Percentiles rank a stretch among this genome's conserved stretches.
Conservation (phyloP, 2,113 vertebrate genomes). For the Tricholaema leucomelas region DNA sequence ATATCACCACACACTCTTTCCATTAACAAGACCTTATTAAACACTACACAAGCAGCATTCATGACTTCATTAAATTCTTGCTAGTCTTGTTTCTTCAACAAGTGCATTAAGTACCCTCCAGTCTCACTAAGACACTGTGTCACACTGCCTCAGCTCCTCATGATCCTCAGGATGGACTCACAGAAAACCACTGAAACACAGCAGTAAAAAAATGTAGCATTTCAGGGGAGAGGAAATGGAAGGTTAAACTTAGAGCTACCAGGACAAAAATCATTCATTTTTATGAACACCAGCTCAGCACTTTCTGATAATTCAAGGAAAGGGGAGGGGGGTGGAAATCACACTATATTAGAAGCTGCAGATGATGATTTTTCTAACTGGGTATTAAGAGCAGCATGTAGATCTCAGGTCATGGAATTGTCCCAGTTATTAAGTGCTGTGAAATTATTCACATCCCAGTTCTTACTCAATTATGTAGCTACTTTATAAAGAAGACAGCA, state of each 20-base stretch:
- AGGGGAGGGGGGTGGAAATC: background rate
- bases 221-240: background rate
- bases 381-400: background rate
- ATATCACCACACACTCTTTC: background rate
- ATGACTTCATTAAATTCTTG: background rate
- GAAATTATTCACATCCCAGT: constrained; percentile 5
- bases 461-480: constrained; percentile 8
- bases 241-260: background rate
- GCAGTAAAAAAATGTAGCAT: background rate
- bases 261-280: background rate
- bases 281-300: background rate
- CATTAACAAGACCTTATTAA: background rate
- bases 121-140: background rate
- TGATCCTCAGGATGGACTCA: background rate
- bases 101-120: background rate
- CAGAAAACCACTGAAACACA: background rate
- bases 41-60: background rate
- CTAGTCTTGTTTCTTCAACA: background rate
- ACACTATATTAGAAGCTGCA: background rate
- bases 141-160: background rate
- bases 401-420: background rate
- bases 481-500: background rate
- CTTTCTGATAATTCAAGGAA: background rate
- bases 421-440: background rate
- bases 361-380: background rate